Percentiles rank a stretch among this genome's conserved stretches.
Evolutionary conservation across 2,113 vertebrate species (phyloP).

Genomic region (Zapus hudsonius): DNA sequence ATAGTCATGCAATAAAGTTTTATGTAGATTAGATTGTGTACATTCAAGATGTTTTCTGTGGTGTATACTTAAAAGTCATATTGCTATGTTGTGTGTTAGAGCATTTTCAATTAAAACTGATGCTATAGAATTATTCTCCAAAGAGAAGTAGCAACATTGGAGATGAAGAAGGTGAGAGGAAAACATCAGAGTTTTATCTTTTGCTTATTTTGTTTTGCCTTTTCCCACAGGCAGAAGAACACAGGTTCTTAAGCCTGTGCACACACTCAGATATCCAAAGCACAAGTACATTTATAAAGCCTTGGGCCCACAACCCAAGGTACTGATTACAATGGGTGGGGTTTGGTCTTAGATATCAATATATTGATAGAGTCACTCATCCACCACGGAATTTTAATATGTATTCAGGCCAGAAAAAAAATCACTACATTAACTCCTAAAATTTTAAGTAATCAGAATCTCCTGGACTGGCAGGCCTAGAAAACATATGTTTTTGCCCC

Average conservation of each 20-base stretch:
- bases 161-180: not conserved
- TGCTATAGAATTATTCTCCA: conserved; percentile 39
- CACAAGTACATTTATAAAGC: not conserved
- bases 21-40: not conserved
- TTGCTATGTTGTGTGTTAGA: not conserved
- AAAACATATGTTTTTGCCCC: not conserved
- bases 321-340: not conserved
- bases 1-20: conserved; percentile 13
- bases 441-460: not conserved
- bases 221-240: not conserved
- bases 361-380: not conserved
- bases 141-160: not conserved
- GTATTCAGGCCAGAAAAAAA: not conserved
- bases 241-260: not conserved
- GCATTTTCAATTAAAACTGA: conserved; percentile 36
- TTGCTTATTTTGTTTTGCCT: not conserved
- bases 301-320: accelerated
- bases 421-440: not conserved
- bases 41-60: not conserved
- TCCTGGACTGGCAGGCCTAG: not conserved
- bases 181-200: not conserved
- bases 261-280: not conserved
- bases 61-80: conserved; percentile 41
- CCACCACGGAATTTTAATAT: not conserved
- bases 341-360: not conserved